Base-by-base conservation (phyloP, 1,140 invertebrate species). In the Ceratosolen solmsi region DNA sequence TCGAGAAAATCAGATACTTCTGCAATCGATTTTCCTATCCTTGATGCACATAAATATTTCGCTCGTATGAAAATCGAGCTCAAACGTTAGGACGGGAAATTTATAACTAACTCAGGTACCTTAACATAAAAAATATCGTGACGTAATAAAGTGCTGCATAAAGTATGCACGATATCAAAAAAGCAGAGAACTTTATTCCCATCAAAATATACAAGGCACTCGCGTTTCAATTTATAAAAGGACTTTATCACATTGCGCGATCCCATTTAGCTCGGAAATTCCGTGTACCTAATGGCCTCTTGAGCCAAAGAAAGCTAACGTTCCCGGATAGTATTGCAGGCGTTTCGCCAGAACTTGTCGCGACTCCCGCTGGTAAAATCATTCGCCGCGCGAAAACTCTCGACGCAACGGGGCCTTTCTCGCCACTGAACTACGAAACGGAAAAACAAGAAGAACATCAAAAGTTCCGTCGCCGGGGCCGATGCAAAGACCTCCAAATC, bases 401-500 rank as follows among this genome's bases (percentile, higher is more conserved):
- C 7, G 56, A 5, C 56, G 11, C n/a, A 46, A 5, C 41, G 41
- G 13, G 41, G 41, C 5, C 5, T 38, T 38, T 38, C 38, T 68
- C 33, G 0, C 5, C 41, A 7, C 41, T 5, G 41, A n/a, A n/a
- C 41, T 7, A 13, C 41, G 5, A 13, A 13, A 46, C 13, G 41
- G 41, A 13, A 46, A 5, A 13, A 46, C 5, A 46, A 13, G 41
- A 46, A 13, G 41, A 13, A n/a, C n/a, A n/a, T n/a, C n/a, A n/a
- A n/a, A n/a, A n/a, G n/a, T n/a, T n/a, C 13, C 5, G 41, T 46
- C 5, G 41, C 41, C 5, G 41, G 41, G 41, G 41, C 41, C 5
- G 41, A 46, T 46, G 41, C 5, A 13, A 63, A 68, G 63, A 11
- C 0, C 4, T 1, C n/a, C 20, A 84, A 84, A 82, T 81, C 82